Evolutionary conservation across 2,113 vertebrate species (phyloP).

Genomic region (Sceloporus undulatus): DNA sequence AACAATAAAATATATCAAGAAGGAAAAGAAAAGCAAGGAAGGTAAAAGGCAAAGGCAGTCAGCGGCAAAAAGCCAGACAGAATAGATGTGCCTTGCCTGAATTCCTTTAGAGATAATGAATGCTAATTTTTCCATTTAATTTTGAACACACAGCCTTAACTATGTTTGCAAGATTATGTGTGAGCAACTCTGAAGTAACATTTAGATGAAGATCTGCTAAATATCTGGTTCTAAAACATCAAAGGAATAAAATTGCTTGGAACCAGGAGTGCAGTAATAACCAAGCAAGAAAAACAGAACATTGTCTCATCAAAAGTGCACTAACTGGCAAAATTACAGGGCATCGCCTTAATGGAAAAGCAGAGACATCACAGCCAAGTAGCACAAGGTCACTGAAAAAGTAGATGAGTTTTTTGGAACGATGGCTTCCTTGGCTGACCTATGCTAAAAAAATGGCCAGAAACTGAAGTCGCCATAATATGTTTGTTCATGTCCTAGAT

Average conservation of each 20-base stretch:
- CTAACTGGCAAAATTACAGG: background rate
- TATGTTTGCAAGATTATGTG: background rate
- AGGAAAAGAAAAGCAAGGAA: background rate
- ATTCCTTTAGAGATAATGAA: background rate
- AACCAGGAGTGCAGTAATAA: background rate
- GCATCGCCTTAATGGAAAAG: background rate
- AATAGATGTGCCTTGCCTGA: background rate
- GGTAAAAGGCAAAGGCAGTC: background rate
- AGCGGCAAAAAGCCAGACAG: background rate
- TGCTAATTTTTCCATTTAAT: background rate
- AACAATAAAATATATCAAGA: background rate
- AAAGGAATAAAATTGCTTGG: background rate
- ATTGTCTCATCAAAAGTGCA: background rate
- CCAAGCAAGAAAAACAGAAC: background rate
- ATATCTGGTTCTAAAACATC: constrained; percentile 1
- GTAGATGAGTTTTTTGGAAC: background rate
- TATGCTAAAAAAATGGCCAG: background rate
- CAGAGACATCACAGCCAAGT: background rate
- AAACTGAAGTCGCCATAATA: background rate
- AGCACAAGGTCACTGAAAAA: background rate
- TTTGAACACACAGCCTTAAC: background rate
- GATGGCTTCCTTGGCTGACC: background rate
- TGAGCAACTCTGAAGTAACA: background rate
- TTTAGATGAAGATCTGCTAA: background rate
- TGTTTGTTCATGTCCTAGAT: background rate